Evolutionary conservation across 2,888 invertebrate species (phyloP).

Genomic region (Xestobium rufovillosum): DNA sequence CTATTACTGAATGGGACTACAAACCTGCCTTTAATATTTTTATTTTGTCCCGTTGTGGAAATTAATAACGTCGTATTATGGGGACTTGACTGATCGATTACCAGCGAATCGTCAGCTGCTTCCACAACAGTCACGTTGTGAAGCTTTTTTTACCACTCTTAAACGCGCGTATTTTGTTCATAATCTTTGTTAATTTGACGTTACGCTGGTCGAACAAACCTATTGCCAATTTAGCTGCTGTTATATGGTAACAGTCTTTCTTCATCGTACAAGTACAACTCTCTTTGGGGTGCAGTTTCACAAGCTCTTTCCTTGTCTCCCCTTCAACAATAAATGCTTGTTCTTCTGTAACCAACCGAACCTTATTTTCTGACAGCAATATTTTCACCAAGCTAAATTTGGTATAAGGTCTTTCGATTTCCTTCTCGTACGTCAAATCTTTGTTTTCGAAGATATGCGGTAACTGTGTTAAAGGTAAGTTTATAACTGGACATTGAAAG

Average conservation of each 20-base stretch:
- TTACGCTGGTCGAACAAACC: constrained; percentile 3
- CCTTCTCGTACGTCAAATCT: no score
- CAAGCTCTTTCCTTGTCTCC: no score
- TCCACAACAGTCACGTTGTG: constrained; percentile 7
- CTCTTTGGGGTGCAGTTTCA: constrained; percentile 9
- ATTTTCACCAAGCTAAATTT: constrained; percentile 9
- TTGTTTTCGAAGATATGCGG: constrained; percentile 11
- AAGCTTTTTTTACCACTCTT: neutral
- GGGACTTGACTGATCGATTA: no score
- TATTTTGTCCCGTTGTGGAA: no score
- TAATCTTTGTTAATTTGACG: constrained; percentile 8
- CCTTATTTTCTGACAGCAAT: constrained; percentile 2
- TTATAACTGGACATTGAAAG: constrained; percentile 2
- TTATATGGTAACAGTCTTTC: constrained; percentile 9
- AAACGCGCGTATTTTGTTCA: constrained; percentile 7
- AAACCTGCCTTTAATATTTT: no score
- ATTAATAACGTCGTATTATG: no score
- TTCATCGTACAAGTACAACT: constrained; percentile 6
- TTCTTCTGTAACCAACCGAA: constrained; percentile 7
- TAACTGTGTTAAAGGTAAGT: constrained; percentile 4
- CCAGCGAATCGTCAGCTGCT: constrained; percentile 9
- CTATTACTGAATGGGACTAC: no score
- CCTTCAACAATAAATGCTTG: no score
- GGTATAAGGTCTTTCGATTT: constrained; percentile 8
- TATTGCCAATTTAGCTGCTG: constrained; percentile 9